These are phyloP conservation scores for Holothuria glaberrima DNA, from an alignment of 35 echinoderm and acorn worm species.

Conservation along the genomic window DNA sequence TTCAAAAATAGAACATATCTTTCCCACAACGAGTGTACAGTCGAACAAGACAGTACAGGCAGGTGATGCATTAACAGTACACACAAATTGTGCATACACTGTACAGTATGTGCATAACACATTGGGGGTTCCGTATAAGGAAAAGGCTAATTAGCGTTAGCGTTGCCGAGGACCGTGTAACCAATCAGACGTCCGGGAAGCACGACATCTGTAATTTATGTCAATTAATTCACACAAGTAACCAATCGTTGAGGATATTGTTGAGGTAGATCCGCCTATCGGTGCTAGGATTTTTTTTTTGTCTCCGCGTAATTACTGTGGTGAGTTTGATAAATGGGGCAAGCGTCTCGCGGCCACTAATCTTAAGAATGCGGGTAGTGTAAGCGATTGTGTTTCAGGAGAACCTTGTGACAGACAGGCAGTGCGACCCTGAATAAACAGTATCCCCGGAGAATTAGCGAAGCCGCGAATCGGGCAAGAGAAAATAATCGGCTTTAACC, in stretches of 20 bases:
- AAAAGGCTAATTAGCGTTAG: constrained; percentile 65
- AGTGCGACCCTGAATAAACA: constrained; percentile 65
- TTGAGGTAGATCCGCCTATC: constrained; percentile 41
- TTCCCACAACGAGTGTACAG: constrained; percentile 45
- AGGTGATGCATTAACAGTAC: constrained; percentile 54
- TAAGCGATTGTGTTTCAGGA: constrained; percentile 59
- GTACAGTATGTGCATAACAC: constrained; percentile 39
- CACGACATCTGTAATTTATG: constrained; percentile 56
- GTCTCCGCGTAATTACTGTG: constrained; percentile 61
- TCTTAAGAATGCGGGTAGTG: constrained; percentile 64
- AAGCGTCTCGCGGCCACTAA: constrained; percentile 65
- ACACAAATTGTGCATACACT: constrained; percentile 54
- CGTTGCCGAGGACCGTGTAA: constrained; percentile 32
- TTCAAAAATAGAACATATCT: constrained; percentile 54
- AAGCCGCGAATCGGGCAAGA: constrained; percentile 59
- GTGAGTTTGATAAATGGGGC: constrained; percentile 65
- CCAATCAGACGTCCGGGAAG: constrained; percentile 40
- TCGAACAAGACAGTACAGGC: constrained; percentile 37
- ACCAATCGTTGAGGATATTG: constrained; percentile 17
- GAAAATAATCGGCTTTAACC: constrained; percentile 65
- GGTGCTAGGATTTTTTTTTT: constrained; percentile 41
- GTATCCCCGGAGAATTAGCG: constrained; percentile 63
- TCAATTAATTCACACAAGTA: constrained; percentile 19
- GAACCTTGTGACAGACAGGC: constrained; percentile 55
- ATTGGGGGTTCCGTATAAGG: constrained; percentile 59